Evolutionary conservation across 2,888 invertebrate species (phyloP).

Genomic region (Hemicrepidius hirtus): DNA sequence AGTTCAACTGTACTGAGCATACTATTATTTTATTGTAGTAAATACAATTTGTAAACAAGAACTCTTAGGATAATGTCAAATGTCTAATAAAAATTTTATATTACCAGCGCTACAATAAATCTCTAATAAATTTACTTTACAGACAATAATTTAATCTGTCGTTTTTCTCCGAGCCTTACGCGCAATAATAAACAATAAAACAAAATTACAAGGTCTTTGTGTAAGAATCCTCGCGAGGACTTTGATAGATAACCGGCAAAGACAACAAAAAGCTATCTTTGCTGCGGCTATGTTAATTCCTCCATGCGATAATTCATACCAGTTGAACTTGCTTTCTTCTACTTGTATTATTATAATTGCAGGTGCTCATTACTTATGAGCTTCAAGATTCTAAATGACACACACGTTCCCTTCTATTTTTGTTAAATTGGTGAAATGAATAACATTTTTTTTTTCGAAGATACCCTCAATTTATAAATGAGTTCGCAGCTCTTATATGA

Average conservation of each 20-base stretch:
- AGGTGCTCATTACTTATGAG: constrained; percentile 45
- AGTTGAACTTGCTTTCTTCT: constrained; percentile 61
- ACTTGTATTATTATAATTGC: constrained; percentile 62
- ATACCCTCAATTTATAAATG: too few species aligned
- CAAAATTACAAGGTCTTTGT: constrained; percentile 47
- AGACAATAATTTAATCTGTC: constrained; percentile 57
- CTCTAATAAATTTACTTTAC: constrained; percentile 58
- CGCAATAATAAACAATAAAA: constrained; percentile 58
- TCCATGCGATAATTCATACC: constrained; percentile 66
- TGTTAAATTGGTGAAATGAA: not conserved
- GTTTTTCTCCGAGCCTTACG: constrained; percentile 55
- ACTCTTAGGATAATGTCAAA: not conserved
- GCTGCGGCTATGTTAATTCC: constrained; percentile 67
- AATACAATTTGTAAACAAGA: too few species aligned
- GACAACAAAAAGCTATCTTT: constrained; percentile 67
- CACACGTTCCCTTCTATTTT: not conserved
- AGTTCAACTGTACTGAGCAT: too few species aligned
- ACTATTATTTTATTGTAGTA: too few species aligned
- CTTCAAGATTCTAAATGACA: not conserved
- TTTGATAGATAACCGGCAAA: constrained; percentile 67
- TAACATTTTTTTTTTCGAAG: too few species aligned
- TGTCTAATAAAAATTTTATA: not conserved
- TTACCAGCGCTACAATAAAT: constrained; percentile 54
- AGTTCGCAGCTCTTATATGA: not conserved
- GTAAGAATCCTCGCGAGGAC: constrained; percentile 53